phyloP scores from a whole-genome alignment of 1,140 invertebrate genomes.

The Pissodes strobi region DNA sequence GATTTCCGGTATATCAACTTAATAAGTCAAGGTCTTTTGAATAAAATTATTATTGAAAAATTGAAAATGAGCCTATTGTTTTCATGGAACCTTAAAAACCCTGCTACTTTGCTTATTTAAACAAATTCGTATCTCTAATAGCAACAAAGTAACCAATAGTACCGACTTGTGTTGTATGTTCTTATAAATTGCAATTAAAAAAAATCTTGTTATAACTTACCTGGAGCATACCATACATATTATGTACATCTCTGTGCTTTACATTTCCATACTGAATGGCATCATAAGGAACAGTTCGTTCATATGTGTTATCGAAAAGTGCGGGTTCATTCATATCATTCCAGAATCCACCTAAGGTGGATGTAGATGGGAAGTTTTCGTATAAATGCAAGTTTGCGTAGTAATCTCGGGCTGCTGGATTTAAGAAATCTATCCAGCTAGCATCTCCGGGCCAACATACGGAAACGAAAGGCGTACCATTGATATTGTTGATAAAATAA shows the following conservation, averaged over 20 bases:
- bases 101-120: too few relatives aligned
- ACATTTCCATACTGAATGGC: constrained; percentile 54
- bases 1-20: too few relatives aligned
- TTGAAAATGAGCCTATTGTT: too few relatives aligned
- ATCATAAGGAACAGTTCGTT: constrained; percentile 65
- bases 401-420: constrained; percentile 68
- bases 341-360: constrained; percentile 68
- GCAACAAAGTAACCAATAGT: too few relatives aligned
- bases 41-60: too few relatives aligned
- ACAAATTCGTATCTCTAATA: too few relatives aligned
- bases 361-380: constrained; percentile 63
- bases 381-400: constrained; percentile 66
- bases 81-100: too few relatives aligned
- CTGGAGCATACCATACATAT: constrained; percentile 46
- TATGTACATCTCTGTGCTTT: constrained; percentile 43
- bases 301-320: constrained; percentile 72
- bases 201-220: constrained; percentile 46
- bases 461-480: constrained; percentile 70
- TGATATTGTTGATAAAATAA: constrained; percentile 88
- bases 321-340: constrained; percentile 85
- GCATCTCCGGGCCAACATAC: constrained; percentile 73
- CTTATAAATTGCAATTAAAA: neutral
- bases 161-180: too few relatives aligned
- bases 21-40: too few relatives aligned
- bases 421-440: constrained; percentile 71